Percentiles rank a stretch among this genome's conserved stretches.
Evolutionary conservation across 2,113 vertebrate species (phyloP).

Genomic region (Anguilla rostrata): DNA sequence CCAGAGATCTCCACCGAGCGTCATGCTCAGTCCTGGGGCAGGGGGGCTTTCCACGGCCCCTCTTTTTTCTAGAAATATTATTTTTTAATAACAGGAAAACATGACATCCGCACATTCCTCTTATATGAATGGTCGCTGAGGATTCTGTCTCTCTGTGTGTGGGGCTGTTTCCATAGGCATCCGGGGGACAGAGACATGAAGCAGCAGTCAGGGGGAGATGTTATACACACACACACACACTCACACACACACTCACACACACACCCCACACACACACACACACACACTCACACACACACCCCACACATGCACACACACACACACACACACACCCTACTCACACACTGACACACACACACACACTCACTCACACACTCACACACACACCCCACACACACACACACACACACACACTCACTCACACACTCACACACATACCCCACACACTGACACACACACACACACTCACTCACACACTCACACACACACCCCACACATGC

Average conservation of each 20-base stretch:
- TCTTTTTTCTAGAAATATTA: slow-evolving; percentile 49
- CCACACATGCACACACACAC: neutral
- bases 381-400: neutral
- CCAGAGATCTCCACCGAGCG: slow-evolving; percentile 26
- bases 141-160: neutral
- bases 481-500: neutral
- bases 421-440: neutral
- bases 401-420: neutral
- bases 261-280: neutral
- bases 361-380: neutral
- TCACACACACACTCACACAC: neutral
- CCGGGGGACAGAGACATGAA: neutral
- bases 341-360: neutral
- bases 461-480: neutral
- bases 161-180: slow-evolving; percentile 12
- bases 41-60: neutral
- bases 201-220: neutral
- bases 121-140: slow-evolving; percentile 16
- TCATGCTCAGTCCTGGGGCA: slow-evolving; percentile 15
- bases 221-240: no score
- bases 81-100: slow-evolving; percentile 51
- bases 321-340: neutral
- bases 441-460: neutral
- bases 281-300: neutral
- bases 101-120: slow-evolving; percentile 38